Base-by-base conservation (phyloP, 2,797 vertebrate genomes). In the Typhlichthys subterraneus region DNA sequence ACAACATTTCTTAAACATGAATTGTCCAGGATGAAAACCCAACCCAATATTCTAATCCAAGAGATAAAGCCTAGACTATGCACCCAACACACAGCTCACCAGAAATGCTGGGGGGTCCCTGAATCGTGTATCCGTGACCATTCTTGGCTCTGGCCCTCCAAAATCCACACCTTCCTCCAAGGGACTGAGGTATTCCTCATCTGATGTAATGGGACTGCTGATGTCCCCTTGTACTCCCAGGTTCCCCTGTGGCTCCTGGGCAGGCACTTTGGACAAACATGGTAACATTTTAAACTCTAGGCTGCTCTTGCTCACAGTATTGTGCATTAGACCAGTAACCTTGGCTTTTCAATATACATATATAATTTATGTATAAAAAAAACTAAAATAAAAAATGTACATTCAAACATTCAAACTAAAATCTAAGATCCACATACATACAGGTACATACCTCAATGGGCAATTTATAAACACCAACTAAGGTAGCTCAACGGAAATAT, bases 151-250 rank as follows among this genome's bases (percentile, higher is more conserved):
- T 5, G 83, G 69, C 46, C 72, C 84, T 31, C 90, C 69, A 0
- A 93, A 93, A 53, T 99, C 97, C 0, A 94, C 91, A 60, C 93
- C 92, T 64, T 99, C 97, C 88, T 99, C 97, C 82, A 95, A 81
- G 3, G 97, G 97, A 73, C 97, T 99, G 74, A 99, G 91, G 74
- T 99, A 99, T 81, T 99, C 97, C 77, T 99, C 97, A 1, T 99
- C 97, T 0, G 97, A 99, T 6, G 97, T 98, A 81, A 99, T 96
- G 4, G 97, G 97, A 78, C 95, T 97, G 90, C 89, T 93, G 67
- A 95, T 84, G 11, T 95, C 94, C 70, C 91, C 75, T 2, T 91
- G 88, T 11, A 94, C 76, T 1, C 89, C 73, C 53, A 94, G 79
- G 73, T 82, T 89, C 29, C 90, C 92, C 70, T 86, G 91, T 13